Conservation (phyloP, 2,113 vertebrate species). For the Perccottus glenii region DNA sequence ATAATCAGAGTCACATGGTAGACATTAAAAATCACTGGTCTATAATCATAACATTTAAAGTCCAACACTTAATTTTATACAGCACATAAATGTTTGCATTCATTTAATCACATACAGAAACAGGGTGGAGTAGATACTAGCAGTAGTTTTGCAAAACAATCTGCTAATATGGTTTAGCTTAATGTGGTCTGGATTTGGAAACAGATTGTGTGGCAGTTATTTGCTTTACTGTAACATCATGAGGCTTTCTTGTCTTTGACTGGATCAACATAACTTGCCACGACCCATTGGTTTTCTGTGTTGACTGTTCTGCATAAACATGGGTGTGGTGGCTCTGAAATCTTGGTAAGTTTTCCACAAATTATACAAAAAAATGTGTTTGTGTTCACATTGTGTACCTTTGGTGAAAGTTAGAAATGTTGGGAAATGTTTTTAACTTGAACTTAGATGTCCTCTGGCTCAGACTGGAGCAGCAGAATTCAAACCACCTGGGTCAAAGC, state of each 20-base stretch:
- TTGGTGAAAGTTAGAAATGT: not conserved
- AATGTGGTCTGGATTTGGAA: slow-evolving; percentile 7
- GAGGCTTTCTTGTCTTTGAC: not conserved
- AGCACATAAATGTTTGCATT: slow-evolving; percentile 25
- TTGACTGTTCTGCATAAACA: slow-evolving; percentile 19
- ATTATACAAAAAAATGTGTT: not conserved
- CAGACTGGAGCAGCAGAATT: slow-evolving; percentile 1
- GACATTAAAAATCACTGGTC: slow-evolving; percentile 62
- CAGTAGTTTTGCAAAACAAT: slow-evolving; percentile 25
- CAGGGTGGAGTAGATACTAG: not conserved
- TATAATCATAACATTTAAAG: slow-evolving; percentile 48
- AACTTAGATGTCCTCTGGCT: not conserved
- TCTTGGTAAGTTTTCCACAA: not conserved
- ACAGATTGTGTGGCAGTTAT: not conserved
- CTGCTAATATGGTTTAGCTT: slow-evolving; percentile 2
- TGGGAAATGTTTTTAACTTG: slow-evolving; percentile 4
- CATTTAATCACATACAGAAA: slow-evolving; percentile 14
- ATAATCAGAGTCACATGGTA: slow-evolving; percentile 78
- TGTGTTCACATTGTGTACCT: not conserved
- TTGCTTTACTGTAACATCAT: slow-evolving; percentile 13
- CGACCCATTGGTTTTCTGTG: slow-evolving; percentile 1
- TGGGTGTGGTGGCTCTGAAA: slow-evolving; percentile 14
- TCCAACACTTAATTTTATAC: slow-evolving; percentile 8
- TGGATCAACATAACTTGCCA: not conserved
- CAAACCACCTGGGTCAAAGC: slow-evolving; percentile 2